phyloP scores from a whole-genome alignment of 2,797 vertebrate species.

The Cygnus olor region DNA sequence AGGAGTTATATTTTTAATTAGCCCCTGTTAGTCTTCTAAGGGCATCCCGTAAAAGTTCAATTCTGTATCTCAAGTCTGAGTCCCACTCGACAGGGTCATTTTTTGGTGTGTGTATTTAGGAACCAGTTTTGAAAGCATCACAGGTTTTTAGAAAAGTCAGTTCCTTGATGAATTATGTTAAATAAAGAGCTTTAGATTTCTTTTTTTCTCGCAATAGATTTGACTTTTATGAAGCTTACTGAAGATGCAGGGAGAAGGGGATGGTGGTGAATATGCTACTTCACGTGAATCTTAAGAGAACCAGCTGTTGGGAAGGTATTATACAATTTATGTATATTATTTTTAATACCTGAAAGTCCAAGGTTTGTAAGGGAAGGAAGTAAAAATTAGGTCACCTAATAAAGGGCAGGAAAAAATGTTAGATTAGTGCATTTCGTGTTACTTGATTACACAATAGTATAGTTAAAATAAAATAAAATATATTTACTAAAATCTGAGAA shows the following conservation, averaged over 20 bases:
- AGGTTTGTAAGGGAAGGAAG: neutral
- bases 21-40: neutral
- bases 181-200: neutral
- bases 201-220: neutral
- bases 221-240: neutral
- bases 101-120: neutral
- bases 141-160: neutral
- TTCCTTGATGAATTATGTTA: neutral
- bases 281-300: neutral
- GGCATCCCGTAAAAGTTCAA: neutral
- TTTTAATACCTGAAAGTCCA: neutral
- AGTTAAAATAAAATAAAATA: neutral
- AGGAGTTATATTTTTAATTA: conserved; percentile 63
- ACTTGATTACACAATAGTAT: neutral
- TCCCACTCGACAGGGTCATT: neutral
- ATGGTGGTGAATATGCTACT: neutral
- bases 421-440: neutral
- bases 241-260: neutral
- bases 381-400: neutral
- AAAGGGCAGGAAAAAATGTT: neutral
- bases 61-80: neutral
- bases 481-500: neutral
- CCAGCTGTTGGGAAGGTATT: neutral
- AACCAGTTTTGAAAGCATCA: neutral
- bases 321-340: neutral